Conservation (phyloP, 2,888 invertebrate species). For the Sclerodermus sp. region DNA sequence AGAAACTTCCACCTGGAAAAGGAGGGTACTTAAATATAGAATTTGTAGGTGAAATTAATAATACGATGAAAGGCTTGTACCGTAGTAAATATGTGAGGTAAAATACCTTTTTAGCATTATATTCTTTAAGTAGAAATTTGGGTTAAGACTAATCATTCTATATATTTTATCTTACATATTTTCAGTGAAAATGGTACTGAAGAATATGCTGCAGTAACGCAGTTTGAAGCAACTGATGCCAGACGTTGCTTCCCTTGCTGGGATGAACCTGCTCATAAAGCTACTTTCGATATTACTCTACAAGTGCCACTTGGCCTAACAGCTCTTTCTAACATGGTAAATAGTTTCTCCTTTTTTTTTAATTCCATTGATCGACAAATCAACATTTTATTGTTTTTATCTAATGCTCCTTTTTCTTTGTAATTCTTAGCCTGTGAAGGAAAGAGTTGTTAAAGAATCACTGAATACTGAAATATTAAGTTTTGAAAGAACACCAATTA, state of each 20-base stretch:
- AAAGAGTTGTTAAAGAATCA: slow-evolving; percentile 26
- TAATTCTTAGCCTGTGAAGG: slow-evolving; percentile 57
- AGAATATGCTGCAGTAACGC: slow-evolving; percentile 85
- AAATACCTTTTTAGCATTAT: slow-evolving; percentile 9
- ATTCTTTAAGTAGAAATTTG: too few species aligned
- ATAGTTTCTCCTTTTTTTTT: slow-evolving; percentile 25
- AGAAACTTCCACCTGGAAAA: slow-evolving; percentile 64
- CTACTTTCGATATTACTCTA: slow-evolving; percentile 88
- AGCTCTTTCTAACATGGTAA: slow-evolving; percentile 91
- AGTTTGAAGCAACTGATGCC: slow-evolving; percentile 90
- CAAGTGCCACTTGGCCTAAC: slow-evolving; percentile 79
- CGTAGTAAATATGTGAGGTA: slow-evolving; percentile 77
- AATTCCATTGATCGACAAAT: not conserved
- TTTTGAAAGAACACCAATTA: slow-evolving; percentile 71
- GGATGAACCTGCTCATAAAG: slow-evolving; percentile 96
- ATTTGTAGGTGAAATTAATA: slow-evolving; percentile 86
- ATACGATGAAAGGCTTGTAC: slow-evolving; percentile 95
- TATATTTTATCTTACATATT: slow-evolving; percentile 10
- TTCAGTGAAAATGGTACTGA: slow-evolving; percentile 72
- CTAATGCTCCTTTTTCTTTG: too few species aligned
- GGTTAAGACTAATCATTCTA: not conserved
- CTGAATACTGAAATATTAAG: slow-evolving; percentile 21
- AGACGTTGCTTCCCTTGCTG: slow-evolving; percentile 95
- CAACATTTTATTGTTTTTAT: slow-evolving; percentile 22
- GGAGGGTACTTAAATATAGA: slow-evolving; percentile 64